These are phyloP conservation scores for Brachionus calyciflorus DNA, from an alignment of 1,140 invertebrate species.

Conservation along the genomic window DNA sequence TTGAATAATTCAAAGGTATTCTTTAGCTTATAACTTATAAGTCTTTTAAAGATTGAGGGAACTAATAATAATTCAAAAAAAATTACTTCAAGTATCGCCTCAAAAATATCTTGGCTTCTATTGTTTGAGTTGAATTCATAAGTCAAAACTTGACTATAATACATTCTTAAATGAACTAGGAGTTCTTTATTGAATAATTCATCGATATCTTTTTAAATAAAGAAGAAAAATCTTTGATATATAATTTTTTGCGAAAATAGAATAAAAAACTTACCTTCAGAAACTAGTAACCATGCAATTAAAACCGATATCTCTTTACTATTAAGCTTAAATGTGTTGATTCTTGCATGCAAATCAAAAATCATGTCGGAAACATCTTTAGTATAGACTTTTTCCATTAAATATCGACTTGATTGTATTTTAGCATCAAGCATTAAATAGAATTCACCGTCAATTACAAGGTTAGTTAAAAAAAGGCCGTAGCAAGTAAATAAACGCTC, in stretches of 20 bases:
- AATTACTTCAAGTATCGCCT: neutral
- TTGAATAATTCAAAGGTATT: too few relatives aligned
- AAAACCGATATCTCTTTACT: slow-evolving; percentile 2
- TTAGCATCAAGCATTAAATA: slow-evolving; percentile 30
- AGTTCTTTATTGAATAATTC: slow-evolving; percentile 28
- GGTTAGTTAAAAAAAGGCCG: slow-evolving; percentile 25
- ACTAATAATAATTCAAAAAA: neutral
- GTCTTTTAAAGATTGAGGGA: too few relatives aligned
- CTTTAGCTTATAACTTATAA: too few relatives aligned
- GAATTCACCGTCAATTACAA: slow-evolving; percentile 34
- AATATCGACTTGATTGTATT: slow-evolving; percentile 26
- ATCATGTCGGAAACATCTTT: slow-evolving; percentile 19
- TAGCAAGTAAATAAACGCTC: slow-evolving; percentile 13
- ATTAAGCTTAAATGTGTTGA: neutral
- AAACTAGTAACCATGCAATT: neutral
- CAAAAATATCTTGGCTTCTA: slow-evolving; percentile 5
- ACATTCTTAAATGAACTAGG: slow-evolving; percentile 18
- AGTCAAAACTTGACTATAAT: slow-evolving; percentile 29
- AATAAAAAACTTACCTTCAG: slow-evolving; percentile 6
- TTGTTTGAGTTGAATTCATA: slow-evolving; percentile 22
- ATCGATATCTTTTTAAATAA: neutral
- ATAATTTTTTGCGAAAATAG: neutral
- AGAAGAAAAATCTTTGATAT: neutral
- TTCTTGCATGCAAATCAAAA: slow-evolving; percentile 37
- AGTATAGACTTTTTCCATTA: slow-evolving; percentile 9